Base-by-base conservation (phyloP, 2,113 vertebrate genomes). In the Lota lota region DNA sequence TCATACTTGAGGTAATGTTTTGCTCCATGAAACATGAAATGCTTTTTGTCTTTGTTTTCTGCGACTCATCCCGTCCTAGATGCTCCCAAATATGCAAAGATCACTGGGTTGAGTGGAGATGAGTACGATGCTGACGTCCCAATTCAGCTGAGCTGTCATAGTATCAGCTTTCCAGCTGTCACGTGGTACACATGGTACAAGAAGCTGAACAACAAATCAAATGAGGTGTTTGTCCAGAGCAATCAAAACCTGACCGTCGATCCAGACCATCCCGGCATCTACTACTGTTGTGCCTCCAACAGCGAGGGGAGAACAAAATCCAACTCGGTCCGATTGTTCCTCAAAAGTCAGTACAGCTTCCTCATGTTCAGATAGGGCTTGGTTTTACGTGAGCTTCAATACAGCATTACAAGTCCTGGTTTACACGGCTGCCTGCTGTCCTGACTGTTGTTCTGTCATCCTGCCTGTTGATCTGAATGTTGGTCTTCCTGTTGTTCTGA, bases 211-310 rank as follows among this genome's bases (percentile, higher is more conserved):
- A 22, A 73, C n/a, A 1, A 0, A 0, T 14, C 16, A 0, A 22
- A 61, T 5, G 0, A 1, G 1, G 1, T 3, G 20, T 1, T 0
- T 11, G 4, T 81, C 19, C 20, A 1, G 0, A 0, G 0, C 0
- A 0, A 0, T 0, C 73, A 61, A 66, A 83, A 14, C 56, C 18
- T 75, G 68, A 87, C 60, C 1, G 84, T 89, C 33, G 3, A 12
- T 22, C 83, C 87, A 36, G 0, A 84, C 2, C 0, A 77, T 1
- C 61, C 81, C 0, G 90, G 86, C 63, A 22, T 3, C 14, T 89
- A 90, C 77, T 89, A 87, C 79, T 92, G 91, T 68, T 0, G 1
- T 0, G 87, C 83, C 16, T 0, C 1, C 11, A 92, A 92, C 40
- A 8, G 53, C 0, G 53, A 88, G 0, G 58, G 22, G 11, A 0